phyloP scores from a whole-genome alignment of 1,140 invertebrate genomes.

The Aleiodes sp. region DNA sequence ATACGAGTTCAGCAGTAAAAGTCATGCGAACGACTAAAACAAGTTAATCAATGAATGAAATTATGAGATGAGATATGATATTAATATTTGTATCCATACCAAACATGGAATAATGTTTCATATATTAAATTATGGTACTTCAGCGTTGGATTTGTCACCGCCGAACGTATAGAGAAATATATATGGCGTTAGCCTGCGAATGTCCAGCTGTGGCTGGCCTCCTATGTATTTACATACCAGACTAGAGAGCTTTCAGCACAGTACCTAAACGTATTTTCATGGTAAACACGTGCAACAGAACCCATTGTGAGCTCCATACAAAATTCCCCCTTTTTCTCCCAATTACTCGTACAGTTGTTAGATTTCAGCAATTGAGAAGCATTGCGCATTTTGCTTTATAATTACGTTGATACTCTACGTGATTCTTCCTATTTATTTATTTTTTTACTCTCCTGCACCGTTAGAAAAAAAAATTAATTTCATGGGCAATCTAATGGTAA shows the following conservation, averaged over 20 bases:
- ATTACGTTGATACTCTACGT: not conserved
- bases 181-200: not conserved
- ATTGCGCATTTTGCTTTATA: not conserved
- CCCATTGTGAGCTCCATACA: not conserved
- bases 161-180: not conserved
- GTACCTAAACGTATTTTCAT: not conserved
- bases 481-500: too few relatives aligned
- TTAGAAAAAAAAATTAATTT: too few relatives aligned
- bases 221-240: not conserved
- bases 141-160: not conserved
- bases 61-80: too few relatives aligned
- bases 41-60: too few relatives aligned
- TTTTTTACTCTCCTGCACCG: too few relatives aligned
- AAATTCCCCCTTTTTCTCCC: too few relatives aligned
- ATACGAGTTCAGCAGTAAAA: too few relatives aligned
- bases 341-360: not conserved
- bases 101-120: too few relatives aligned
- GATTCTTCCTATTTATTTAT: too few relatives aligned
- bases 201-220: not conserved
- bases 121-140: not conserved
- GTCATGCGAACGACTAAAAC: too few relatives aligned
- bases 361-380: not conserved
- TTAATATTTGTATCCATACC: too few relatives aligned
- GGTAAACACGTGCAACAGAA: not conserved
- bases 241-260: not conserved